A percentile compares a stretch with the other conserved stretches of the same genome.
Conservation (phyloP, 2,113 vertebrate genomes). For the Takifugu bimaculatus region DNA sequence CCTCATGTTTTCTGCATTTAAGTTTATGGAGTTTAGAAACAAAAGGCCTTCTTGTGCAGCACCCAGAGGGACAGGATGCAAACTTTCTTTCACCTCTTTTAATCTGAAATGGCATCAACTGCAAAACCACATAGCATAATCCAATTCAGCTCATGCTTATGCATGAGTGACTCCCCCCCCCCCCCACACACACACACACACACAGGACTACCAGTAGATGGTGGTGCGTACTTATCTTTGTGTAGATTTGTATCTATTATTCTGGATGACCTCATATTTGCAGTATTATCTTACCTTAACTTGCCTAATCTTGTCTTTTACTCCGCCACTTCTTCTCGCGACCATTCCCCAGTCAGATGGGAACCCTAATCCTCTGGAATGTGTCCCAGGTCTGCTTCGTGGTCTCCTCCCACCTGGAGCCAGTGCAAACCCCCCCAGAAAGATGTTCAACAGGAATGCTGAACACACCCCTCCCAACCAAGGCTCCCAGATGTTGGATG, state of each 20-base stretch:
- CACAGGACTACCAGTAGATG: background rate
- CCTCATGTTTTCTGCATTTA: background rate
- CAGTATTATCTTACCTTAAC: too few species aligned
- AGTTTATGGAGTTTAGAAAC: slow-evolving; percentile 3
- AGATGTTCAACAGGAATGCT: too few species aligned
- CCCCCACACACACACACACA: background rate
- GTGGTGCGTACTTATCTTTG: background rate
- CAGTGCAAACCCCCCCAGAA: too few species aligned
- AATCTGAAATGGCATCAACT: background rate
- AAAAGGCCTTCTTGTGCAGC: slow-evolving; percentile 1
- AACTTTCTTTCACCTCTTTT: slow-evolving; percentile 28
- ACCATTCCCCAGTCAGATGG: too few species aligned
- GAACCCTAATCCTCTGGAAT: too few species aligned
- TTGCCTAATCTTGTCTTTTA: too few species aligned
- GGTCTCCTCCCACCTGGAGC: too few species aligned
- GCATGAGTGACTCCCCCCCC: background rate
- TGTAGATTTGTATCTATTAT: background rate
- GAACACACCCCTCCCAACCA: too few species aligned
- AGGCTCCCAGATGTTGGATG: too few species aligned
- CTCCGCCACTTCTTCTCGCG: too few species aligned
- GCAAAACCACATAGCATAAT: background rate
- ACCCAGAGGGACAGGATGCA: slow-evolving; percentile 3
- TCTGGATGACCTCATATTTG: background rate
- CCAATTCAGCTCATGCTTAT: background rate
- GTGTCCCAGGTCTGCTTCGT: too few species aligned